A percentile compares a stretch with the other conserved stretches of the same genome.
Conservation (phyloP, 2,113 vertebrate species). For the Petrocephalus microphthalmus region DNA sequence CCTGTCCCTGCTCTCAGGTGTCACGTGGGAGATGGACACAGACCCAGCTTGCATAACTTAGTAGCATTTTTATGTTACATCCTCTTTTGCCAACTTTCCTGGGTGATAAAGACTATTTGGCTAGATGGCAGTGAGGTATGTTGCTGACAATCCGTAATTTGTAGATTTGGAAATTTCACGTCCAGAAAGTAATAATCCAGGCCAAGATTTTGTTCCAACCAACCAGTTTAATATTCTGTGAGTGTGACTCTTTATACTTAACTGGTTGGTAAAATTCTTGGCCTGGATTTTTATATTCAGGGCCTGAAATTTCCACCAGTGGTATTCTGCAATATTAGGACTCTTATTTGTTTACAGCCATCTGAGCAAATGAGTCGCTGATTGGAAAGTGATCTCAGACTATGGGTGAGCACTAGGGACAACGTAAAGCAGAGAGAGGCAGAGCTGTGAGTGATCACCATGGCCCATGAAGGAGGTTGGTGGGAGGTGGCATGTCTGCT, state of each 20-base stretch:
- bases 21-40: background rate
- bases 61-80: background rate
- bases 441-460: background rate
- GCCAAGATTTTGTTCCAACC: too few species aligned
- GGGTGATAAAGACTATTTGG: background rate
- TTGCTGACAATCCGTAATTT: background rate
- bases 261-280: too few species aligned
- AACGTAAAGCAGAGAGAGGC: background rate
- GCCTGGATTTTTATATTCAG: too few species aligned
- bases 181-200: too few species aligned
- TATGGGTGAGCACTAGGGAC: background rate
- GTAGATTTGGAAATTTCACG: background rate
- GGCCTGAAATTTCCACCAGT: too few species aligned
- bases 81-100: background rate
- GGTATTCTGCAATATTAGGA: background rate
- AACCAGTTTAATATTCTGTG: too few species aligned
- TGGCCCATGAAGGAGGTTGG: background rate
- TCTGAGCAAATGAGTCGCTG: background rate
- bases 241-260: too few species aligned
- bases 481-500: background rate
- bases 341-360: background rate
- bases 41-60: background rate
- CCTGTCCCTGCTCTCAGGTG: slow-evolving; percentile 6
- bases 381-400: background rate
- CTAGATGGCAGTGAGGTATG: background rate